Base-by-base conservation (phyloP, 2,888 invertebrate species). In the Lysandra bellargus region DNA sequence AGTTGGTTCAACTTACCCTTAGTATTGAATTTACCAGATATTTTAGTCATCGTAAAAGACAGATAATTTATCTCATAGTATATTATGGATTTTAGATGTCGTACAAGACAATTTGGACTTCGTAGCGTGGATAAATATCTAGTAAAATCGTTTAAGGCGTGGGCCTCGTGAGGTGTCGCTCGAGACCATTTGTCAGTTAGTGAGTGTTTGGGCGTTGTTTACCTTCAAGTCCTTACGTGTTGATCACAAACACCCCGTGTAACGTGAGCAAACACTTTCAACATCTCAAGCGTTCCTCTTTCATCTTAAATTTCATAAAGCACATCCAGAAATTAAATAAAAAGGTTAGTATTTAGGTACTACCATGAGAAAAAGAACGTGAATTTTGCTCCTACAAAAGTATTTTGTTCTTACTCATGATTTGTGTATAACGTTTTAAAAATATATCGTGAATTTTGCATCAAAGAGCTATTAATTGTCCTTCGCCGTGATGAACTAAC, bases 241-340 rank as follows among this genome's bases (percentile, higher is more conserved):
- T 69, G 69, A 69, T 69, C 69, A 33, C 69, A 69, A 69, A 69
- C 64, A 64, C 5, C 14, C 69, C 1, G 69, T 69, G 69, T 69
- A 69, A 69, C 33, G 14, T 4, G 69, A 69, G 33, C 17, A 69
- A 69, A 69, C 69, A 33, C 5, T 37, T 69, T 69, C 14, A 37
- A 37, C 33, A 17, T 69, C 33, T 69, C 33, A 37, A 69, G 33
- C 69, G 23, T 69, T 37, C 14, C 33, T 69, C 69, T 69, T 69
- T 69, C 69, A 69, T 37, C 33, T 69, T 37, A 5, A 33, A 69
- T 33, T 17, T 33, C 37, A 33, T 69, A 69, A 69, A 69, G 4
- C 17, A 5, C 33, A 33, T 37, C 33, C 33, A 37, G 14, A 69
- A 5, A 69, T 69, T 17, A 69, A 69, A 69, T 23, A 17, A 69